Evolutionary conservation across 2,113 vertebrate genomes (phyloP).

Genomic region (Hyperoodon ampullatus): DNA sequence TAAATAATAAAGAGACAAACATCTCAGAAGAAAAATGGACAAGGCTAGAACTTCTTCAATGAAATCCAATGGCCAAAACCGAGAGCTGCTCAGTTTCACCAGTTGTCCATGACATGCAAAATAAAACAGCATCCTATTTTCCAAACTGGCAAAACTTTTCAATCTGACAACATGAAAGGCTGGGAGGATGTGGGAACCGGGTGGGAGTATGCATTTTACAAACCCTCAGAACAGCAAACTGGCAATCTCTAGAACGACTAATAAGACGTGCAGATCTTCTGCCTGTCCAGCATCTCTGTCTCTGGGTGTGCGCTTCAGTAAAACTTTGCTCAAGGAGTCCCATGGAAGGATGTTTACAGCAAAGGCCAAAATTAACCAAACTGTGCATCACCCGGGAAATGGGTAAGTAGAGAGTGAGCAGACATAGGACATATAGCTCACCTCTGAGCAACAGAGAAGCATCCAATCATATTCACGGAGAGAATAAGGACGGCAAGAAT

Average conservation of each 20-base stretch:
- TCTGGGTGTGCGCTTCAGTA: neutral
- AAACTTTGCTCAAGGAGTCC: neutral
- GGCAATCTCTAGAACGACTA: neutral
- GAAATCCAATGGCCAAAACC: neutral
- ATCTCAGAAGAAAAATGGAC: neutral
- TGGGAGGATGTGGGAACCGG: neutral
- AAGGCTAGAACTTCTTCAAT: neutral
- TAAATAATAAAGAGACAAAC: neutral
- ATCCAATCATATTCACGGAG: neutral
- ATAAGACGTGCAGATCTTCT: too few species aligned
- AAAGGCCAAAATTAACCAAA: neutral
- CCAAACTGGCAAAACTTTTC: neutral
- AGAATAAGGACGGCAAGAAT: neutral
- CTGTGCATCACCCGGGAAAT: too few species aligned
- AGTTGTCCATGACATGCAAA: neutral
- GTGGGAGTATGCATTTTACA: too few species aligned
- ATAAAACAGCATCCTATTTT: neutral
- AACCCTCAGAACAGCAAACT: neutral
- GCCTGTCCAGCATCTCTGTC: neutral
- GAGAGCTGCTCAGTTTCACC: neutral
- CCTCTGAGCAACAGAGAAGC: neutral
- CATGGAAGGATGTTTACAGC: neutral
- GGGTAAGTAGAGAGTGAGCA: neutral
- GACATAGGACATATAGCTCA: rapidly evolving
- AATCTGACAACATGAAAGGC: neutral